Evolutionary conservation across 2,888 invertebrate species (phyloP).

Genomic region (Gortyna flavago): DNA sequence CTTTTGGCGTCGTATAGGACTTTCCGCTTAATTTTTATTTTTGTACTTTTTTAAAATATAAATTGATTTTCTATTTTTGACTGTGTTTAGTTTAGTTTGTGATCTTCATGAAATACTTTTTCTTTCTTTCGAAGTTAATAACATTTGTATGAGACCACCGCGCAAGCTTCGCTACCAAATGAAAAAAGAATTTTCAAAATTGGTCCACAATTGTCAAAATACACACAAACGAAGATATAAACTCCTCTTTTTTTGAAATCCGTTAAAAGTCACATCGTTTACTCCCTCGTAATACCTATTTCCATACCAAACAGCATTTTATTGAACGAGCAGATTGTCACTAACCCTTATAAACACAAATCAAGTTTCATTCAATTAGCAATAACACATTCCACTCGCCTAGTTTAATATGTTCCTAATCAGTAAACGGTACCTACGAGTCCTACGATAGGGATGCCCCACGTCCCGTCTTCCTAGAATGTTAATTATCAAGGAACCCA

Average conservation of each 20-base stretch:
- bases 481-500: constrained; percentile 74
- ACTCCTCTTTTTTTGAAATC: not conserved
- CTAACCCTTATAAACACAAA: constrained; percentile 55
- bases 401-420: constrained; percentile 77
- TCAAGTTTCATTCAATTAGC: constrained; percentile 73
- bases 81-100: too few relatives aligned
- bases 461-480: constrained; percentile 75
- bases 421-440: constrained; percentile 68
- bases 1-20: too few relatives aligned
- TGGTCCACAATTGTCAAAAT: not conserved
- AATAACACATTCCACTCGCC: constrained; percentile 76
- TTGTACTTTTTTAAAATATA: too few relatives aligned
- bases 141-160: not conserved
- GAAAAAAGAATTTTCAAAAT: not conserved
- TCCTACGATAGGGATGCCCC: constrained; percentile 58
- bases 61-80: too few relatives aligned
- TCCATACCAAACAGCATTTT: constrained; percentile 10
- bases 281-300: constrained; percentile 1
- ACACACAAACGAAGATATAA: too few relatives aligned
- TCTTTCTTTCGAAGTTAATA: not conserved
- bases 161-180: not conserved
- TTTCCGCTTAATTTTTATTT: too few relatives aligned
- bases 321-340: constrained; percentile 42
- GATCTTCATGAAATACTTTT: too few relatives aligned
- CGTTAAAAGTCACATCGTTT: not conserved